Conservation (phyloP, 2,113 vertebrate species). For the Rhinoderma darwinii region DNA sequence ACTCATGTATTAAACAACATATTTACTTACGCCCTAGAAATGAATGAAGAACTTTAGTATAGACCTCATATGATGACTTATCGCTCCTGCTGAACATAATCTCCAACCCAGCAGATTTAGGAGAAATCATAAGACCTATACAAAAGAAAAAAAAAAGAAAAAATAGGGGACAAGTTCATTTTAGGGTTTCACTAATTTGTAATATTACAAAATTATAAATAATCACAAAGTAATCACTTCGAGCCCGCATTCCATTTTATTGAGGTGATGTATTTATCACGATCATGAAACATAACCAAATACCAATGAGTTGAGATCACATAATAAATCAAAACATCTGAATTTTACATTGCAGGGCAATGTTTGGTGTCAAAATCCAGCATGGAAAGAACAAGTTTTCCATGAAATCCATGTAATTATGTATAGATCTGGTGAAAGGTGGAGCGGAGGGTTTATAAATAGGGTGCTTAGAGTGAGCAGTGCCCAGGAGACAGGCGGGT, state of each 20-base stretch:
- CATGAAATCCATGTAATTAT: not conserved
- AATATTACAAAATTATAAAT: not conserved
- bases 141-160: slow-evolving; percentile 55
- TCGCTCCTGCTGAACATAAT: slow-evolving; percentile 80
- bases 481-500: not conserved
- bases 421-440: not conserved
- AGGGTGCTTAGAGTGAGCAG: slow-evolving; percentile 1
- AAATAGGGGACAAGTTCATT: slow-evolving; percentile 21
- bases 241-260: not conserved
- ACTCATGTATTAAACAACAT: not conserved
- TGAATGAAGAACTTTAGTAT: slow-evolving; percentile 75
- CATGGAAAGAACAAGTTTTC: slow-evolving; percentile 11
- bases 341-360: not conserved
- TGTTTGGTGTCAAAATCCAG: not conserved
- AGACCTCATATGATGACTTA: slow-evolving; percentile 70
- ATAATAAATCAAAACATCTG: not conserved
- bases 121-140: slow-evolving; percentile 89
- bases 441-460: slow-evolving; percentile 24
- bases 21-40: slow-evolving; percentile 84
- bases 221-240: not conserved
- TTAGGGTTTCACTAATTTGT: not conserved
- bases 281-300: not conserved
- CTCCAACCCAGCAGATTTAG: slow-evolving; percentile 81
- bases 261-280: not conserved
- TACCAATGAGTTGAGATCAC: not conserved